Evolutionary conservation across 2,888 invertebrate genomes (phyloP), one percentile per base, ranked within the genome.

Genomic region (Apamea anceps): DNA sequence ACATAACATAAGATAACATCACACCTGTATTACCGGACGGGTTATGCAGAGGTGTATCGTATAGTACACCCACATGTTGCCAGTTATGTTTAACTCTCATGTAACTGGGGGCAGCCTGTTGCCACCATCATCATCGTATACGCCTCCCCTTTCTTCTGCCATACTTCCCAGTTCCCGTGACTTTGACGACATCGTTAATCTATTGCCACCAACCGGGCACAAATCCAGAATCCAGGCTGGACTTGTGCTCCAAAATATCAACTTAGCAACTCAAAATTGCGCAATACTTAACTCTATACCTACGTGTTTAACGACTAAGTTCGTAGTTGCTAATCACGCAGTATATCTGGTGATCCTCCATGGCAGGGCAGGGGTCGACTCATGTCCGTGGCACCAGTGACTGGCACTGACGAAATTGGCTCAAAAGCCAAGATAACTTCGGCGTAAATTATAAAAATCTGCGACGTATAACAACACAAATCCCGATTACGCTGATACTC

Each of bases 301-400:
- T 65, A 28, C 48, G 18, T 6, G 15, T 51, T 75, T 67, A 71
- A 70, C 8, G 5, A 8, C 72, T 65, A 78, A 85, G n/a, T 76
- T 77, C 68, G 62, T 37, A 63, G 57, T 80, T 67, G 72, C 80
- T 88, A 88, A 90, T 90, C 89, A 90, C 66, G 70, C 54, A 45
- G 70, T 75, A 60, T 87, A 78, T 71, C 87, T 81, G 66, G 66
- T 89, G 90, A 91, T 86, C 86, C 81, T 82, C 87, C 67, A 81
- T 83, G 81, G 74, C 74, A 85, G 91, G 87, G 88, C 91, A 86
- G 74, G 66, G 88, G 90, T 87, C 86, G 87, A 90, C 88, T 90
- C 90, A 88, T 81, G 93, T 90, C 92, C 93, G 88, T 93, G 93
- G 90, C 92, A 88, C 88, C 88, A 86, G 85, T 85, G 84, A 84